Percentiles rank a stretch among this genome's conserved stretches.
These are phyloP conservation scores for Lasius fuliginosus DNA, from an alignment of 2,888 invertebrate genomes.

Conservation along the genomic window DNA sequence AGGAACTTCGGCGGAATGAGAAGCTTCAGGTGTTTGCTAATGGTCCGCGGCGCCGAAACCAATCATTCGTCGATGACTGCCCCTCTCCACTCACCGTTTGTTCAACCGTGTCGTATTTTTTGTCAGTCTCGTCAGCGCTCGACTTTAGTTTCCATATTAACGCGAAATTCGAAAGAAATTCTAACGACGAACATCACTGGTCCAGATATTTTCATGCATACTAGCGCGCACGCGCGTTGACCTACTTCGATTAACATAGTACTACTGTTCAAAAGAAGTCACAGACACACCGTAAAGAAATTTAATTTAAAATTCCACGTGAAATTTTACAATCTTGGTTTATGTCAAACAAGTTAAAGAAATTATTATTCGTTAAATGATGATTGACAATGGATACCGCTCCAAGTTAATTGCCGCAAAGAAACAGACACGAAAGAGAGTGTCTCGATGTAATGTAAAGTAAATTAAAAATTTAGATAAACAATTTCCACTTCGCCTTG, in stretches of 20 bases:
- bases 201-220: background rate
- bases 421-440: background rate
- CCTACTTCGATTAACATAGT: background rate
- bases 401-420: background rate
- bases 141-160: slow-evolving; percentile 47
- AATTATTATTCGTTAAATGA: background rate
- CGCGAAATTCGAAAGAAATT: slow-evolving; percentile 20
- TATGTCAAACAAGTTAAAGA: background rate
- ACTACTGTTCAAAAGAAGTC: background rate
- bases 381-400: background rate
- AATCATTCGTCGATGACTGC: slow-evolving; percentile 55
- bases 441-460: background rate
- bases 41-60: slow-evolving; percentile 57
- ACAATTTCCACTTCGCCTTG: background rate
- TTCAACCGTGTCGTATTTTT: slow-evolving; percentile 57
- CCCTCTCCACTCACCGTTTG: slow-evolving; percentile 44
- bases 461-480: slow-evolving; percentile 31
- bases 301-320: slow-evolving; percentile 11
- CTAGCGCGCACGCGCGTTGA: background rate
- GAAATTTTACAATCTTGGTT: background rate
- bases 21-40: slow-evolving; percentile 74
- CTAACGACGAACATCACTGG: background rate
- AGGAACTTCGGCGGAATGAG: slow-evolving; percentile 53
- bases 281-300: background rate
- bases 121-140: slow-evolving; percentile 42